Conservation (phyloP, 1,140 invertebrate species). For the Thrips palmi region DNA sequence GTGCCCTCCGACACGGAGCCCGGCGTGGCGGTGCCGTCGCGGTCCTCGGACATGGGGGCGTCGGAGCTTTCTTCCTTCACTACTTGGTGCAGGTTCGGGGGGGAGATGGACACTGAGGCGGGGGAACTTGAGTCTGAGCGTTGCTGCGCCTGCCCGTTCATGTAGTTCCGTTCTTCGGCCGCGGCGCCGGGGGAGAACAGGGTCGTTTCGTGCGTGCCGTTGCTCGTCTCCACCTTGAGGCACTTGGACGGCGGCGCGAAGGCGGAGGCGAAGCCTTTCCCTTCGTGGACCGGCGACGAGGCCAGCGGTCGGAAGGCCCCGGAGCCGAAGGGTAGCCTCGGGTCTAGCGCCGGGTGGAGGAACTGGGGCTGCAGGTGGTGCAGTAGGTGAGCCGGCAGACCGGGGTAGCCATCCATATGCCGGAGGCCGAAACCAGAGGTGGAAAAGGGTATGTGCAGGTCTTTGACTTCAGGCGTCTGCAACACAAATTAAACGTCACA, state of each 20-base stretch:
- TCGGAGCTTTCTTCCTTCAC: slow-evolving; percentile 18
- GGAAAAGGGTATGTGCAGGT: slow-evolving; percentile 29
- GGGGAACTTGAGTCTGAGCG: slow-evolving; percentile 27
- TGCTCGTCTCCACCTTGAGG: slow-evolving; percentile 27
- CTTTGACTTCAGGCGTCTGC: slow-evolving; percentile 30
- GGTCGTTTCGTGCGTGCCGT: slow-evolving; percentile 23
- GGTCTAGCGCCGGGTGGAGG: slow-evolving; percentile 26
- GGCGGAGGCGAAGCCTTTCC: slow-evolving; percentile 32
- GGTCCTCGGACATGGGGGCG: slow-evolving; percentile 27
- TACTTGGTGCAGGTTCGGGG: slow-evolving; percentile 18
- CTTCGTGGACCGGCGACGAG: slow-evolving; percentile 20
- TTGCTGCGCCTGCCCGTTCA: slow-evolving; percentile 22
- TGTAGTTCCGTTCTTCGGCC: slow-evolving; percentile 8
- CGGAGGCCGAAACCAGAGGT: slow-evolving; percentile 31
- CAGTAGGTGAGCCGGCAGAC: slow-evolving; percentile 32
- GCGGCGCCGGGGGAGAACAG: slow-evolving; percentile 23
- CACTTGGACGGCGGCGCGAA: slow-evolving; percentile 33
- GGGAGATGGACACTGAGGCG: slow-evolving; percentile 26
- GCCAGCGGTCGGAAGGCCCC: slow-evolving; percentile 25
- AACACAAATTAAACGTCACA: slow-evolving; percentile 5
- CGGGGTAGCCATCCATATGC: slow-evolving; percentile 32
- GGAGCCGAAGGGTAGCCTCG: slow-evolving; percentile 25
- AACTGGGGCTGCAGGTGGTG: slow-evolving; percentile 33
- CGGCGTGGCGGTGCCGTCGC: slow-evolving; percentile 30
- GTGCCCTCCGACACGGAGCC: slow-evolving; percentile 32